Conservation (phyloP, 2,113 vertebrate species). For the Thamnophis sirtalis region DNA sequence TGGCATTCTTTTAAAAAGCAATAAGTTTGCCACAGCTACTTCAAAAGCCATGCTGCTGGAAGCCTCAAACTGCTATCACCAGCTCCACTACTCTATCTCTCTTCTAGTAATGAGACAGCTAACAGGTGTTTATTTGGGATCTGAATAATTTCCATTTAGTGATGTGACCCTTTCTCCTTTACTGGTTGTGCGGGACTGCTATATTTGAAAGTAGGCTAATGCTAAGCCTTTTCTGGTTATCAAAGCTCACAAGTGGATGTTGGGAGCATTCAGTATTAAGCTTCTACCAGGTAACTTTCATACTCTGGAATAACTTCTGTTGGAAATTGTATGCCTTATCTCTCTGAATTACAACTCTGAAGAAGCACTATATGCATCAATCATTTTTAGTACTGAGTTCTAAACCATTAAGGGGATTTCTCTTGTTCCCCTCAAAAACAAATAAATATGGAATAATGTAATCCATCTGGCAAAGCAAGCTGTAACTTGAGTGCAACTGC, state of each 20-base stretch:
- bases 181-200: neutral
- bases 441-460: conserved; percentile 19
- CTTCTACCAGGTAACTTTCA: neutral
- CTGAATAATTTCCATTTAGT: neutral
- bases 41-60: neutral
- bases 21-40: neutral
- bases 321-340: neutral
- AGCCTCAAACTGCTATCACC: neutral
- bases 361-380: neutral
- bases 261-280: neutral
- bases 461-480: conserved; percentile 4
- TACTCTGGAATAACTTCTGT: neutral
- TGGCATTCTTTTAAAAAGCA: neutral
- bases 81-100: neutral
- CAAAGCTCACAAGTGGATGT: neutral
- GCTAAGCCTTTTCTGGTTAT: neutral
- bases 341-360: neutral
- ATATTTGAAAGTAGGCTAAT: neutral
- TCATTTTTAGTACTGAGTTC: neutral
- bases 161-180: neutral
- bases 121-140: neutral
- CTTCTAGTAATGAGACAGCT: neutral
- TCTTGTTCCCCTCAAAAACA: neutral
- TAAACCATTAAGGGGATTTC: conserved; percentile 5
- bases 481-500: conserved; percentile 18